phyloP scores from a whole-genome alignment of 2,113 vertebrate species.

The Gorilla gorilla region DNA sequence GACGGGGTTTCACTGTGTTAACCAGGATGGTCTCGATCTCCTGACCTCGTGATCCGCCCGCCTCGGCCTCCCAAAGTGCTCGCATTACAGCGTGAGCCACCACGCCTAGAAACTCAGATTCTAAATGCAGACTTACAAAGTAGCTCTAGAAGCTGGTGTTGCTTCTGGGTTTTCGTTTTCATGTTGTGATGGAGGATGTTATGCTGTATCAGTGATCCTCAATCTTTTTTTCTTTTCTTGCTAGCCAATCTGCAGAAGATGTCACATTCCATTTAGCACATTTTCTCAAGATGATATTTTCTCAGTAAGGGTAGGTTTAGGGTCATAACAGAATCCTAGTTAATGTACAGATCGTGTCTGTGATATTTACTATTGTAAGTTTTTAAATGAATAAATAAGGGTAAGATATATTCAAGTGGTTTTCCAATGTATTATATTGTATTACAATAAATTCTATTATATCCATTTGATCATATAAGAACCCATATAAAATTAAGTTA shows the following conservation, averaged over 20 bases:
- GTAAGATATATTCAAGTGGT: no score
- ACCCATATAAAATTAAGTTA: not conserved
- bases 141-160: not conserved
- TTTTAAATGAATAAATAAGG: not conserved
- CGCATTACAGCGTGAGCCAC: no score
- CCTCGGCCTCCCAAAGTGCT: no score
- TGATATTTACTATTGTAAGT: not conserved
- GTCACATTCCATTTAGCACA: not conserved
- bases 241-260: not conserved
- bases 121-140: not conserved
- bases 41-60: no score
- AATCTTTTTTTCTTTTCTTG: not conserved
- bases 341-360: not conserved
- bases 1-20: no score
- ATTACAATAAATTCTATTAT: not conserved
- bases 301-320: not conserved
- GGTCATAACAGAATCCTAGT: not conserved
- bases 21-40: no score
- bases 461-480: not conserved
- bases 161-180: not conserved
- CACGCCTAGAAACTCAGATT: not conserved
- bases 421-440: not conserved
- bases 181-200: not conserved
- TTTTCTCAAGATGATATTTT: not conserved
- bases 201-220: not conserved